These are phyloP conservation scores for Atlantisia rogersi DNA, from an alignment of 2,113 vertebrate genomes.

Conservation along the genomic window DNA sequence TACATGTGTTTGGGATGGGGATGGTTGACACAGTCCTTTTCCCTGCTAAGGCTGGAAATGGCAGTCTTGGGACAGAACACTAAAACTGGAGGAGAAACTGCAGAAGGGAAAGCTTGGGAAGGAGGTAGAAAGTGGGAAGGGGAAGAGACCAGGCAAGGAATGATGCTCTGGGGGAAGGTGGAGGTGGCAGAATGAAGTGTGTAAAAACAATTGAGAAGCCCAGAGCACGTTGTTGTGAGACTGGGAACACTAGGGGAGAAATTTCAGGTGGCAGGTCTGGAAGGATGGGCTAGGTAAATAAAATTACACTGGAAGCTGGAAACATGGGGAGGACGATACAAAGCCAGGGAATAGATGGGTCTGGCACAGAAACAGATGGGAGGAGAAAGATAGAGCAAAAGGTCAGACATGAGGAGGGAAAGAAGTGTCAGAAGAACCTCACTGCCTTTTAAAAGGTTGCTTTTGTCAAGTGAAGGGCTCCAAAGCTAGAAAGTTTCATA, in stretches of 20 bases:
- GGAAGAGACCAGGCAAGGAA: neutral
- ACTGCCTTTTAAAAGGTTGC: neutral
- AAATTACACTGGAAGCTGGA: neutral
- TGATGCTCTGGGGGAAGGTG: accelerated
- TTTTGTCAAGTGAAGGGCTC: neutral
- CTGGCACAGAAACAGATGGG: neutral
- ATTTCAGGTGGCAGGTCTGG: neutral
- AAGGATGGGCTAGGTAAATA: neutral
- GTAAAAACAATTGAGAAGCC: neutral
- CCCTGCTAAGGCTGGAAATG: neutral
- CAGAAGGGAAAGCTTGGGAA: neutral
- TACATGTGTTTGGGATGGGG: neutral
- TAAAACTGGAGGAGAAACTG: neutral
- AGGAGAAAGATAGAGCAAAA: neutral
- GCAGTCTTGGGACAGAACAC: neutral
- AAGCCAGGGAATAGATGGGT: neutral
- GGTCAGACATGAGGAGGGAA: neutral
- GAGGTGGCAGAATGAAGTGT: neutral
- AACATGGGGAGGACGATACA: neutral
- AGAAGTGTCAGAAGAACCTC: neutral
- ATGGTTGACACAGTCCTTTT: neutral
- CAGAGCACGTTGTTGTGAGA: neutral
- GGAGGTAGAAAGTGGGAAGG: neutral
- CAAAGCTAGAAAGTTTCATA: neutral
- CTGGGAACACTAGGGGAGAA: neutral